Conservation (phyloP, 2,888 invertebrate genomes). For the Hemicrepidius hirtus region DNA sequence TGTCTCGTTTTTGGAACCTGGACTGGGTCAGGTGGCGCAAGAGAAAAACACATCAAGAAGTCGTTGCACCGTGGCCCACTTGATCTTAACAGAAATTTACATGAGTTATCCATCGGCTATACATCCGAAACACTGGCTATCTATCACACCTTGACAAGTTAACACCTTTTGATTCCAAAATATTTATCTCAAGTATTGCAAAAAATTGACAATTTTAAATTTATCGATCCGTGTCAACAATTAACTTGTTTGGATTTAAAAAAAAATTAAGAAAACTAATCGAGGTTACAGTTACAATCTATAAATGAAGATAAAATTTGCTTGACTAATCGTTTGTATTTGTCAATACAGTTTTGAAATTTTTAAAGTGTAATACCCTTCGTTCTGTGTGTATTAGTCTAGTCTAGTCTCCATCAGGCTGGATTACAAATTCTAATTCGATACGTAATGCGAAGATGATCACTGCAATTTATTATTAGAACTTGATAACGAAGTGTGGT, state of each 20-base stretch:
- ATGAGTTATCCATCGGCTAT: slow-evolving; percentile 31
- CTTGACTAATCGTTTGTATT: no score
- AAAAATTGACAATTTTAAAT: slow-evolving; percentile 19
- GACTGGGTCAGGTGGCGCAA: slow-evolving; percentile 40
- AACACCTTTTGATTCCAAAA: slow-evolving; percentile 27
- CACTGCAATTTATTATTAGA: no score
- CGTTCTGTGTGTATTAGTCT: no score
- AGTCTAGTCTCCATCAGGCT: no score
- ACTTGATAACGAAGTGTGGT: no score
- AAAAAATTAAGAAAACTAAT: background rate
- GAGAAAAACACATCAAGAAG: slow-evolving; percentile 31
- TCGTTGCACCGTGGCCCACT: slow-evolving; percentile 41
- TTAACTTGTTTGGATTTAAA: background rate
- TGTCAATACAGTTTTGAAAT: no score
- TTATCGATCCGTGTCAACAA: background rate
- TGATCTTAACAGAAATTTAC: slow-evolving; percentile 33
- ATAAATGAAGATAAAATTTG: no score
- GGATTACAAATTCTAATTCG: no score
- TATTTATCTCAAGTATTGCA: slow-evolving; percentile 16
- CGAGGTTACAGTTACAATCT: background rate
- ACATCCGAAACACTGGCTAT: slow-evolving; percentile 29
- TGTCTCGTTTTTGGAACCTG: slow-evolving; percentile 39
- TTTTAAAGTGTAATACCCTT: no score
- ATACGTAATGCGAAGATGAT: no score
- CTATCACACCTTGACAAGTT: slow-evolving; percentile 28